A percentile compares a stretch with the other conserved stretches of the same genome.
These are phyloP conservation scores for Seira musarum DNA, from an alignment of 2,888 invertebrate species.

Conservation along the genomic window DNA sequence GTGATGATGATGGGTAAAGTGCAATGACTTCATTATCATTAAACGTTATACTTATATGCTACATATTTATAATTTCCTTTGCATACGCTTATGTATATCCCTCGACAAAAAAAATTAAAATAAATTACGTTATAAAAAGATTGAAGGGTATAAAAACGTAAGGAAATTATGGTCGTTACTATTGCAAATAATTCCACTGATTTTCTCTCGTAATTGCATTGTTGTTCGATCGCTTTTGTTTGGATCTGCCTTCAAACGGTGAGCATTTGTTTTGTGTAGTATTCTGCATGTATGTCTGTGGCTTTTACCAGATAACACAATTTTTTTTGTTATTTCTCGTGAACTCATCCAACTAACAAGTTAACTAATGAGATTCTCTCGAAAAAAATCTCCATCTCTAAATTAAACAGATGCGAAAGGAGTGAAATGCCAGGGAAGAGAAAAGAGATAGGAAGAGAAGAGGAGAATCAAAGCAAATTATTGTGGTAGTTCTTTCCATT, in stretches of 20 bases:
- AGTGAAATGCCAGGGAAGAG: not conserved
- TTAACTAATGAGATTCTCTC: slow-evolving; percentile 49
- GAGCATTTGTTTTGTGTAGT: too few species aligned
- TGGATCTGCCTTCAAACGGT: too few species aligned
- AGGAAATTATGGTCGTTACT: too few species aligned
- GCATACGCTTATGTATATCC: too few species aligned
- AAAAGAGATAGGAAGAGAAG: slow-evolving; percentile 8
- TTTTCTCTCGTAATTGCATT: too few species aligned
- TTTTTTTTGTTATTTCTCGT: not conserved
- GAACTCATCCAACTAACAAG: slow-evolving; percentile 7
- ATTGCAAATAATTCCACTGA: too few species aligned
- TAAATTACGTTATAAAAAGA: too few species aligned
- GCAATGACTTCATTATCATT: not conserved
- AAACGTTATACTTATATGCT: not conserved
- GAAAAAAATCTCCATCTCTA: slow-evolving; percentile 30
- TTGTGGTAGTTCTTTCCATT: not conserved
- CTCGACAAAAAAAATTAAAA: too few species aligned
- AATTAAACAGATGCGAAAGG: slow-evolving; percentile 23
- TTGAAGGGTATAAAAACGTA: too few species aligned
- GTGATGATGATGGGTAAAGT: not conserved
- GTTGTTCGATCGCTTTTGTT: too few species aligned
- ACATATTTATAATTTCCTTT: not conserved
- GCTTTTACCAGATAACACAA: not conserved
- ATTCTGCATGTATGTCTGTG: not conserved
- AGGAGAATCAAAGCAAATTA: slow-evolving; percentile 38